Percentiles rank a stretch among this genome's conserved stretches.
These are phyloP conservation scores for Halcyon chelicuti DNA, from an alignment of 2,797 vertebrate species.

Conservation along the genomic window DNA sequence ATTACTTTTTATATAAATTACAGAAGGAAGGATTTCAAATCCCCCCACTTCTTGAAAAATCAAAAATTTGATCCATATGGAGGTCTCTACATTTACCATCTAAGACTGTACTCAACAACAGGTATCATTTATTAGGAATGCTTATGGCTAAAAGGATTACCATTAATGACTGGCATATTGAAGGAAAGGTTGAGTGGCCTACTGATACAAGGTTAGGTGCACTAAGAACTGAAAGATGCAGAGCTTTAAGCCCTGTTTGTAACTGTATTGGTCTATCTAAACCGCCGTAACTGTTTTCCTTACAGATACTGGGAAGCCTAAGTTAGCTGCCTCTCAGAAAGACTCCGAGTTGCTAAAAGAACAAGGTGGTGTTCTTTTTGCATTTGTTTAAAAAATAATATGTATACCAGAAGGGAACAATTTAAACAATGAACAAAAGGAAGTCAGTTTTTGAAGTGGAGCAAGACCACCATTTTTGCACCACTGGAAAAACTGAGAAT, in stretches of 20 bases:
- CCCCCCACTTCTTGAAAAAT: not conserved
- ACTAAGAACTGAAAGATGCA: not conserved
- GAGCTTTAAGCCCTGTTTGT: not conserved
- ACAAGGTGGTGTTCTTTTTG: not conserved
- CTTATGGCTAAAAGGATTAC: not conserved
- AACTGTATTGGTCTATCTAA: not conserved
- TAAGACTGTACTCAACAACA: not conserved
- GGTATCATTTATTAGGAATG: not conserved
- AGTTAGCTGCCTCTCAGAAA: not conserved
- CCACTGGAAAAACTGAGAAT: conserved; percentile 6
- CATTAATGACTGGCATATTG: not conserved
- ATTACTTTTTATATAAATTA: not conserved
- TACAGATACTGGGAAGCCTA: not conserved
- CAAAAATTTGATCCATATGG: not conserved
- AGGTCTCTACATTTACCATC: not conserved
- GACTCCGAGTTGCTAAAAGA: not conserved
- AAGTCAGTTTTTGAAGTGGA: not conserved
- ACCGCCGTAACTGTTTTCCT: not conserved
- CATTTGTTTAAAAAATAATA: not conserved
- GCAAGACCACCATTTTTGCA: not conserved
- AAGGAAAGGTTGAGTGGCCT: not conserved
- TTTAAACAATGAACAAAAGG: not conserved
- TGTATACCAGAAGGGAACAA: not conserved
- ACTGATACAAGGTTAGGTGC: not conserved
- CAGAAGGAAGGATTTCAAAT: not conserved